phyloP scores from a whole-genome alignment of 2,797 vertebrate species.

The Xyrichtys novacula region DNA sequence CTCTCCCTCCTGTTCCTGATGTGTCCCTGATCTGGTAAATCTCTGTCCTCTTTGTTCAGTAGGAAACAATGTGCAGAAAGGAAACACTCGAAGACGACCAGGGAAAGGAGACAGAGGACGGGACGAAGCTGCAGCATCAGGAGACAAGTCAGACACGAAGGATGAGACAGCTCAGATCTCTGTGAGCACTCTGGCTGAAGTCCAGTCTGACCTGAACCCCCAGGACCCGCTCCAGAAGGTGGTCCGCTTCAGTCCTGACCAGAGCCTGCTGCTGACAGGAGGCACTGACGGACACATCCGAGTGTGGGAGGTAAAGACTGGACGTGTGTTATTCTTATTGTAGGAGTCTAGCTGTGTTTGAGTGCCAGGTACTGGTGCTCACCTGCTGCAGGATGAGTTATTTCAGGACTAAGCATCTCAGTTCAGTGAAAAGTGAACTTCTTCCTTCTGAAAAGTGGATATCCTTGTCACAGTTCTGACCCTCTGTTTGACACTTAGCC shows the following conservation, averaged over 20 bases:
- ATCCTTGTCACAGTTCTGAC: no score
- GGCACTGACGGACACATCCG: constrained; percentile 91
- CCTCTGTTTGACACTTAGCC: no score
- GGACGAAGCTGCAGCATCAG: constrained; percentile 36
- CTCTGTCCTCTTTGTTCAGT: constrained; percentile 12
- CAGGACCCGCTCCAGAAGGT: constrained; percentile 92
- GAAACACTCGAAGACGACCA: constrained; percentile 71
- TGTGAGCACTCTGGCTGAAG: constrained; percentile 84
- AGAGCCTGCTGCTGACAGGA: constrained; percentile 89
- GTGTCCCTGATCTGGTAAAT: background rate
- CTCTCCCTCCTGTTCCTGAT: background rate
- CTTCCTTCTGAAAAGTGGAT: no score
- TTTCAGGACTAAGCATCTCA: no score
- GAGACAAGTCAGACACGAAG: constrained; percentile 57
- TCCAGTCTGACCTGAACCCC: constrained; percentile 90
- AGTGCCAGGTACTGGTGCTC: no score
- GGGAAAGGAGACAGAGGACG: constrained; percentile 67
- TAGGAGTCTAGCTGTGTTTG: background rate
- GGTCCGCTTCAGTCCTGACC: constrained; percentile 89
- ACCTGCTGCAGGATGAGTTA: background rate
- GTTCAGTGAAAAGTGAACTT: no score
- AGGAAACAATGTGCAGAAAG: constrained; percentile 68
- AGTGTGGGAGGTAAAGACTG: constrained; percentile 91
- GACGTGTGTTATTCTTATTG: background rate
- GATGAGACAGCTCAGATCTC: constrained; percentile 78